Conservation (phyloP, 2,113 vertebrate genomes). For the Calidris pugnax region DNA sequence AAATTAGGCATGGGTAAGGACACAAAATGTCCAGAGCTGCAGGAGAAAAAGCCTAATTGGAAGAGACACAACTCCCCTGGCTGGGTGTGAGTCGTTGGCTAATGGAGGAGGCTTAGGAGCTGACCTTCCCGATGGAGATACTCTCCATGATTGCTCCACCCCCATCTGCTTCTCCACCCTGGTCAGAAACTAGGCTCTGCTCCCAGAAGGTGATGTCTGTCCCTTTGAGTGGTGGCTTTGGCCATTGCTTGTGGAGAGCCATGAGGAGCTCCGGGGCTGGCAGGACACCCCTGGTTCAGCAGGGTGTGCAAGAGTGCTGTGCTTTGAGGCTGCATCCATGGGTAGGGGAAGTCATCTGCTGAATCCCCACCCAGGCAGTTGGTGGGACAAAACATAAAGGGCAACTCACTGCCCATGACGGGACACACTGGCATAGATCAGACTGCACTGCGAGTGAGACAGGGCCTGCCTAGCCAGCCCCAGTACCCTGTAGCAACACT, state of each 20-base stretch:
- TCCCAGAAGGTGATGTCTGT: not conserved
- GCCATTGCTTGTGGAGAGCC: not conserved
- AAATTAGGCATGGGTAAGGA: not conserved
- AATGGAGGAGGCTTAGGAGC: not conserved
- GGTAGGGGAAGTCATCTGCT: not conserved
- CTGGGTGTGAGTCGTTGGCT: not conserved
- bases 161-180: not conserved
- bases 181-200: not conserved
- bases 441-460: not conserved
- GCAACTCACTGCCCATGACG: not conserved
- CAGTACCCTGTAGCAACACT: not conserved
- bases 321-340: not conserved
- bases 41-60: not conserved
- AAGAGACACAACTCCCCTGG: not conserved
- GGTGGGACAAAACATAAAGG: not conserved
- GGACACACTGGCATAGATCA: not conserved
- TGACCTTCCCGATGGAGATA: not conserved
- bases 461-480: not conserved
- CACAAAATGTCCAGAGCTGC: not conserved
- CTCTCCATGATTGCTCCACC: not conserved
- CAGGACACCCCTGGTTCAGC: not conserved
- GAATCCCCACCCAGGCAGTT: not conserved
- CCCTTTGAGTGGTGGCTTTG: not conserved
- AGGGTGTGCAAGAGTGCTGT: not conserved
- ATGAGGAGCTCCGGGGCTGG: not conserved